These are phyloP conservation scores for Hoplias malabaricus DNA, from an alignment of 2,113 vertebrate species.

Conservation along the genomic window DNA sequence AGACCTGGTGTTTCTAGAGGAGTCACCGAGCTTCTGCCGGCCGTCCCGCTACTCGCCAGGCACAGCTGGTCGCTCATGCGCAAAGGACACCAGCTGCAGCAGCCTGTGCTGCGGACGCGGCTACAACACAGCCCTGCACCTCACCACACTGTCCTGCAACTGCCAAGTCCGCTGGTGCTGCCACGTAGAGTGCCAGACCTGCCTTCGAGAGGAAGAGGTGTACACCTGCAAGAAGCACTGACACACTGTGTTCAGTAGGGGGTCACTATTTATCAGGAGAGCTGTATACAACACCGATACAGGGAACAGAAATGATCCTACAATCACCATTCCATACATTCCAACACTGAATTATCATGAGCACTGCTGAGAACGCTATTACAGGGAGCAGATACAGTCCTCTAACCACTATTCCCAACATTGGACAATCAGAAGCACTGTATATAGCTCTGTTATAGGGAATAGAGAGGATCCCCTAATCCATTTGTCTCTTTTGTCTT, in stretches of 20 bases:
- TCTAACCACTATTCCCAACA: neutral
- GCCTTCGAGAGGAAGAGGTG: constrained; percentile 89
- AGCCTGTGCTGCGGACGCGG: constrained; percentile 94
- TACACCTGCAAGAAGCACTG: constrained; percentile 95
- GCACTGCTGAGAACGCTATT: too few species aligned
- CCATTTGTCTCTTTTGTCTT: too few species aligned
- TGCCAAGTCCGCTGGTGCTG: constrained; percentile 99
- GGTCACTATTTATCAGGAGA: too few species aligned
- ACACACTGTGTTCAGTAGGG: constrained; percentile 15
- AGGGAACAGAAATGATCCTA: neutral
- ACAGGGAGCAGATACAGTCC: too few species aligned
- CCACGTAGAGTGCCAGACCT: constrained; percentile 97
- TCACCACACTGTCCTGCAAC: constrained; percentile 92
- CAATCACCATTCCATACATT: too few species aligned
- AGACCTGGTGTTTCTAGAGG: constrained; percentile 92
- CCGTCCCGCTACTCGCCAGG: constrained; percentile 90
- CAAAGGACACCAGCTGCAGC: constrained; percentile 90
- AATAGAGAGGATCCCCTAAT: neutral
- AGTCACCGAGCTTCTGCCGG: constrained; percentile 95
- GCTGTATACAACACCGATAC: too few species aligned
- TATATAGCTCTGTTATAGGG: neutral
- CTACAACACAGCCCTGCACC: constrained; percentile 91
- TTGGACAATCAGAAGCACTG: neutral
- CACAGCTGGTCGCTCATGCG: constrained; percentile 85
- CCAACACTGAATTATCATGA: too few species aligned